Evolutionary conservation across 2,113 vertebrate species (phyloP).

Genomic region (Poicephalus meyeri): DNA sequence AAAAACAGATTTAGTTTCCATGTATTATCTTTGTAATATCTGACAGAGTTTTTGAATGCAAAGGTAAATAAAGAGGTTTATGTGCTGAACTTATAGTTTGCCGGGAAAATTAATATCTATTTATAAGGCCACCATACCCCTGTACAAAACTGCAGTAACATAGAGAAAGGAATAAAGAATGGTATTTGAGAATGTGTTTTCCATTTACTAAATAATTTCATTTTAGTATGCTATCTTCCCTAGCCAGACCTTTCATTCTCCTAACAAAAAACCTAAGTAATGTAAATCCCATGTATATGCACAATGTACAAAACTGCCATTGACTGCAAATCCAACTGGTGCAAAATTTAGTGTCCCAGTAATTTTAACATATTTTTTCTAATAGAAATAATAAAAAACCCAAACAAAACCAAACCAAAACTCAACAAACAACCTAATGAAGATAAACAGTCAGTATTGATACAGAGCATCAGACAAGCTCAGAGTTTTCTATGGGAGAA

Average conservation of each 20-base stretch:
- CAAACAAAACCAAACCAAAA: background rate
- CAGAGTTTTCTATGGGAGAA: background rate
- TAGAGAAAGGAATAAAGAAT: background rate
- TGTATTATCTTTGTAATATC: background rate
- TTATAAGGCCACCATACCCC: background rate
- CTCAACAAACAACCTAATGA: background rate
- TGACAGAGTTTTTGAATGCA: background rate
- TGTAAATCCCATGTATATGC: background rate
- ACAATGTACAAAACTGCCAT: background rate
- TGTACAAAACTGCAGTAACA: background rate
- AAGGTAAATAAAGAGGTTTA: background rate
- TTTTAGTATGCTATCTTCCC: background rate
- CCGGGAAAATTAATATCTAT: background rate
- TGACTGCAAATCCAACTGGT: background rate
- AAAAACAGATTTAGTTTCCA: background rate
- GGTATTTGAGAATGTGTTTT: background rate
- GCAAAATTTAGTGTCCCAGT: background rate
- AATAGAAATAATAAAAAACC: background rate
- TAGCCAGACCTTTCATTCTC: background rate
- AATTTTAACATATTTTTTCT: background rate
- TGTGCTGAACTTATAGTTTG: background rate
- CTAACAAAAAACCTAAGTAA: background rate
- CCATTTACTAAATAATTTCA: background rate
- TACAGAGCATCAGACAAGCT: background rate
- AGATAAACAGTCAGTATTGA: background rate